These are phyloP conservation scores for Hirtodrosophila alboralis DNA, from an alignment of 2,888 invertebrate species.

Conservation along the genomic window DNA sequence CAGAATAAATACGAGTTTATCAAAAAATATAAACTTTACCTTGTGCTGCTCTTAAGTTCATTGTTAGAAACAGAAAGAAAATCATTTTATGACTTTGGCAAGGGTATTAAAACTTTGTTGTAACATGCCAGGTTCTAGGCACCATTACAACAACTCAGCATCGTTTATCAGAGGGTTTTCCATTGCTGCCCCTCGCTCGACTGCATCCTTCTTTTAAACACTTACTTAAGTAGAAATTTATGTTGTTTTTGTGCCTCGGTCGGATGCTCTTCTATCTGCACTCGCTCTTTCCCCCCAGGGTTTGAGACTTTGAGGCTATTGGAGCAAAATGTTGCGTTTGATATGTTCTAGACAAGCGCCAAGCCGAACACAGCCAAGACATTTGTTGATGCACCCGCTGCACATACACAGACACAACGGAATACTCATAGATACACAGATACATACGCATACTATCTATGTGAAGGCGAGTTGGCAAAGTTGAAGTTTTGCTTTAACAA, in stretches of 20 bases:
- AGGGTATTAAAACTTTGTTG: constrained; percentile 28
- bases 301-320: constrained; percentile 41
- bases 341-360: constrained; percentile 71
- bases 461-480: constrained; percentile 72
- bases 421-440: neutral
- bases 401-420: constrained; percentile 10
- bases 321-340: constrained; percentile 74
- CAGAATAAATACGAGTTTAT: too few species aligned
- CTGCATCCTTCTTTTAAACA: constrained; percentile 74
- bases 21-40: too few species aligned
- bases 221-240: constrained; percentile 79
- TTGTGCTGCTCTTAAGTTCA: neutral
- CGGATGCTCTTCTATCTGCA: constrained; percentile 7
- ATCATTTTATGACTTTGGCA: fast-evolving
- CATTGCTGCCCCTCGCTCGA: constrained; percentile 18
- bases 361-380: constrained; percentile 42
- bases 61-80: neutral
- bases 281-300: neutral
- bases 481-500: constrained; percentile 76
- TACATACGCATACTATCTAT: constrained; percentile 37
- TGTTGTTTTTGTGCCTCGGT: constrained; percentile 67
- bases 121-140: constrained; percentile 27
- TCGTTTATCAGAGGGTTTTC: constrained; percentile 56
- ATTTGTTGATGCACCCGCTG: constrained; percentile 65
- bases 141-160: constrained; percentile 19